Evolutionary conservation across 1,140 invertebrate genomes (phyloP), one percentile per base, ranked within the genome.

Genomic region (Sinonovacula constricta): DNA sequence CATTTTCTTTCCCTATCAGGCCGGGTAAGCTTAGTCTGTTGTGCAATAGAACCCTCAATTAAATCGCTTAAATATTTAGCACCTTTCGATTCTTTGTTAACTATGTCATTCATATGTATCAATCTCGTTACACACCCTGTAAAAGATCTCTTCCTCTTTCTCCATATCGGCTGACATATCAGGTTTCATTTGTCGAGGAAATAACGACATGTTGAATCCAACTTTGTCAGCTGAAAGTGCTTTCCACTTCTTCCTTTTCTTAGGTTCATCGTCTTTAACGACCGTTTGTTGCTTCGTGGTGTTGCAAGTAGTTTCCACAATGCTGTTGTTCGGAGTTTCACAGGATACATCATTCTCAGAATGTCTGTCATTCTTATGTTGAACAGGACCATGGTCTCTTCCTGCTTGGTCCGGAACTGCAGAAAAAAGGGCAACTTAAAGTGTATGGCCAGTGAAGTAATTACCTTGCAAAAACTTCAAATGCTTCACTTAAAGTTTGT

Each of bases 241-340:
- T 57, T 80, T 85, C 88, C 88, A 88, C 75, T 87, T 89, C 59
- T 84, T 86, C 28, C 83, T 85, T 65, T 83, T 74, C 60, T 56
- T 65, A n/a, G n/a, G n/a, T n/a, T n/a, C n/a, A n/a, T n/a, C n/a
- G n/a, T n/a, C n/a, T n/a, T n/a, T n/a, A n/a, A n/a, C n/a, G n/a
- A n/a, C n/a, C n/a, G n/a, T n/a, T n/a, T n/a, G n/a, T n/a, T n/a
- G n/a, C n/a, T n/a, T n/a, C n/a, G n/a, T n/a, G n/a, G n/a, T n/a
- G n/a, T n/a, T n/a, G n/a, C n/a, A n/a, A n/a, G n/a, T n/a, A n/a
- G n/a, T n/a, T n/a, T n/a, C n/a, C n/a, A n/a, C n/a, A n/a, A n/a
- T n/a, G n/a, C n/a, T n/a, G n/a, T n/a, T n/a, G n/a, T n/a, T n/a
- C n/a, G n/a, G n/a, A n/a, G n/a, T n/a, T n/a, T n/a, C n/a, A n/a